These are phyloP conservation scores for Coecobrya sp. DNA, from an alignment of 2,888 invertebrate species.

Conservation along the genomic window DNA sequence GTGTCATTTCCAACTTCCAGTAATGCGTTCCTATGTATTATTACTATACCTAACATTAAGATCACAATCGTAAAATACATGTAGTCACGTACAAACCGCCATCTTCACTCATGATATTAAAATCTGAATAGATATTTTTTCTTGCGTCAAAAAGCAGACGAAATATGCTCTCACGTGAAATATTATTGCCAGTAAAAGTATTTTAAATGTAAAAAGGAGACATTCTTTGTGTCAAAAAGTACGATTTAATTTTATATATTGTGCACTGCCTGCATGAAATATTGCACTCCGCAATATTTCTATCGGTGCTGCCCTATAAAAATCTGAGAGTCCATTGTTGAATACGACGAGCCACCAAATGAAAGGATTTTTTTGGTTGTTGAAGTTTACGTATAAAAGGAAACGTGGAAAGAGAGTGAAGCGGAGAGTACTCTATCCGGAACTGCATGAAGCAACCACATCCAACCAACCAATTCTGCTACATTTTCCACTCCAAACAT, in stretches of 20 bases:
- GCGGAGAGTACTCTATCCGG: conserved; percentile 48
- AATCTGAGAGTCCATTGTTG: conserved; percentile 8
- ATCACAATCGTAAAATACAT: neutral
- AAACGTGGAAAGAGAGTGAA: neutral
- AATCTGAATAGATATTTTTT: neutral
- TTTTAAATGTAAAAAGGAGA: neutral
- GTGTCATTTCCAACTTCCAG: too few species aligned
- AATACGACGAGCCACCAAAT: neutral
- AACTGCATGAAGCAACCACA: neutral
- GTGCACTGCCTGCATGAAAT: neutral
- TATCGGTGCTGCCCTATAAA: conserved; percentile 45
- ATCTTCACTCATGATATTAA: neutral
- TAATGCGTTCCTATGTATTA: too few species aligned
- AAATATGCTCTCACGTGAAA: neutral
- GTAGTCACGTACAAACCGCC: neutral
- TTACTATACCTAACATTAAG: too few species aligned
- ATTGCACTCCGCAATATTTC: conserved; percentile 20
- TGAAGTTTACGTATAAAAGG: neutral
- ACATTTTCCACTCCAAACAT: neutral
- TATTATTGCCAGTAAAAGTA: conserved; percentile 29
- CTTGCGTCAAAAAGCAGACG: conserved; percentile 30
- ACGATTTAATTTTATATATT: neutral
- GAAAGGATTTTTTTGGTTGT: neutral
- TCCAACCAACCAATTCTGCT: neutral
- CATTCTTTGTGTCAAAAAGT: conserved; percentile 22